phyloP scores from a whole-genome alignment of 2,797 vertebrate species.

The Neolamprologus multifasciatus region DNA sequence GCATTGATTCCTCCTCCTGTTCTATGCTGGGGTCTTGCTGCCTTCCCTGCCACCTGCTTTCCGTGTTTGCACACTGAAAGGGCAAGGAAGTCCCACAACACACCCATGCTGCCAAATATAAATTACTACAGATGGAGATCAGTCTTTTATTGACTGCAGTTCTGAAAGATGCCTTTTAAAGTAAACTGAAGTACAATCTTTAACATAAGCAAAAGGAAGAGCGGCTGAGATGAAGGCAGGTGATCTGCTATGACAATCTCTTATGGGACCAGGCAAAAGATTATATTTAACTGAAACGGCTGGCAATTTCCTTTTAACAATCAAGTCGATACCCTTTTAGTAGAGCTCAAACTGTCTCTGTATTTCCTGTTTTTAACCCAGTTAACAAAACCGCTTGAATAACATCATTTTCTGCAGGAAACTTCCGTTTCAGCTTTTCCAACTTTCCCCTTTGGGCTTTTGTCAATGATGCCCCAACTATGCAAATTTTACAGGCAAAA shows the following conservation, averaged over 20 bases:
- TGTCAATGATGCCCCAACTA: neutral
- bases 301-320: neutral
- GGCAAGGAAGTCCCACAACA: neutral
- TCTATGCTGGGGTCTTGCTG: neutral
- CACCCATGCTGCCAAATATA: neutral
- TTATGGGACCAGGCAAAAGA: neutral
- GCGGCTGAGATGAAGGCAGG: neutral
- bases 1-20: neutral
- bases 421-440: neutral
- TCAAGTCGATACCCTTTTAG: neutral
- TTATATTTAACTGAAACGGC: neutral
- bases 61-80: neutral
- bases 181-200: neutral
- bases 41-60: neutral
- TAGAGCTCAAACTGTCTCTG: neutral
- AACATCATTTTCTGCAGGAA: neutral
- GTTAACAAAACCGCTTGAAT: neutral
- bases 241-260: neutral
- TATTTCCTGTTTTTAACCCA: neutral
- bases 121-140: neutral
- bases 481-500: neutral
- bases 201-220: neutral
- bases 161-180: neutral
- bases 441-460: neutral
- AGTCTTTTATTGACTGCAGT: neutral